Evolutionary conservation across 1,140 invertebrate species (phyloP), one percentile per base, ranked within the genome.

Genomic region (Formica selysi): DNA sequence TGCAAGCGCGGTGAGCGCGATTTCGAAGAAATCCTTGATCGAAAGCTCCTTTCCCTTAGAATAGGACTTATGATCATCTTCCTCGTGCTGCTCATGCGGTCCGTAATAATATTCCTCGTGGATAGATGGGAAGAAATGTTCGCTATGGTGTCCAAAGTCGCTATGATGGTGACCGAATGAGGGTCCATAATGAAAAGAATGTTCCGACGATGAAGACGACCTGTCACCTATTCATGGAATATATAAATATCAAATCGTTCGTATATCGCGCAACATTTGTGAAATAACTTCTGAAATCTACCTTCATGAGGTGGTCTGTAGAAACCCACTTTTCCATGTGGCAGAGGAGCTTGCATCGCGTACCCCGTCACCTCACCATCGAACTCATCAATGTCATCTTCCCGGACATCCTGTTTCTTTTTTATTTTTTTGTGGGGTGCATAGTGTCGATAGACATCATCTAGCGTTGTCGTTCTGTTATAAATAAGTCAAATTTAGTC

Each of bases 1-100:
- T 0, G 97, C 97, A 10, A 98, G 95, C 0, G 97, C 97, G 0
- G 97, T 98, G 1, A 98, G 95, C 0, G 97, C 97, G 62, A 98
- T 96, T 83, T 98, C 97, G 57, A 97, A 97, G 44, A 98, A 95
- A 86, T 98, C 97, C 41, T 96, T 96, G 11, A 98, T 91, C 1
- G 96, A 96, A 16, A 97, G 92, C 7, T 96, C 93, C 71, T 95
- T 95, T 3, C 80, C 95, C 86, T 97, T 97, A 19, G 91, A 88
- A 22, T 95, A 86, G 44, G 88, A 91, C 26, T 76, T 89, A 29
- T 91, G 62, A 4, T 94, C 85, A 3, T 93, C 91, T 4, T 92
- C 89, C 2, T 93, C 90, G 2, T 93, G 86, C 0, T 92, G 88
- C 16, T 89, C 22, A 13, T 76, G 85, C 10, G 26, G 61, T 1